Percentiles rank a stretch among this genome's conserved stretches.
These are phyloP conservation scores for Mechanitis messenoides DNA, from an alignment of 2,888 invertebrate species.

Conservation along the genomic window DNA sequence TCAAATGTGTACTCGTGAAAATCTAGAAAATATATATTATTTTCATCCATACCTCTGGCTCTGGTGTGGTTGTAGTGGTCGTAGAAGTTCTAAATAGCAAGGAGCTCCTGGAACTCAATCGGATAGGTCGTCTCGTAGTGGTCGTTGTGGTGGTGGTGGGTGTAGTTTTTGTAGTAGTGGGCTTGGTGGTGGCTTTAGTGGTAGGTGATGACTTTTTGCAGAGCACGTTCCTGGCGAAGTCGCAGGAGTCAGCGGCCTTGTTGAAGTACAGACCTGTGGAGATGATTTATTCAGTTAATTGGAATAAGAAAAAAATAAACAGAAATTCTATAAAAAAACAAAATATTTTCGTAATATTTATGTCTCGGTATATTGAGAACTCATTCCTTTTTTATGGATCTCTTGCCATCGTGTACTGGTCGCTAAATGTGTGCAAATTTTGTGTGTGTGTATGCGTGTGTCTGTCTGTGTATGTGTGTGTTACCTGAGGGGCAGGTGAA, in stretches of 20 bases:
- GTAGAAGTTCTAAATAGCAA: constrained; percentile 62
- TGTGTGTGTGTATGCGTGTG: too few species aligned
- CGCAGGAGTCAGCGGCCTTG: constrained; percentile 93
- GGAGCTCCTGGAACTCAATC: constrained; percentile 63
- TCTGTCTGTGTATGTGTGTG: background rate
- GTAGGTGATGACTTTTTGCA: constrained; percentile 81
- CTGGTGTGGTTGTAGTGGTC: constrained; percentile 58
- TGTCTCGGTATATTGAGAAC: too few species aligned
- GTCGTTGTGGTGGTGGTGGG: constrained; percentile 63
- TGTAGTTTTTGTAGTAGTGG: constrained; percentile 62
- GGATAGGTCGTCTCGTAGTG: constrained; percentile 61
- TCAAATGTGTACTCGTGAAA: too few species aligned
- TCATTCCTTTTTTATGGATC: too few species aligned
- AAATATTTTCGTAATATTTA: too few species aligned
- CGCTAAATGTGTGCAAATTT: too few species aligned
- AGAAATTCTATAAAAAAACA: too few species aligned
- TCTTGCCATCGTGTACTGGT: too few species aligned
- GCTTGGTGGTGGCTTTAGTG: constrained; percentile 62
- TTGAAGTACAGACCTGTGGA: constrained; percentile 88
- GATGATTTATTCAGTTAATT: background rate
- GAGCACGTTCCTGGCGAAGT: constrained; percentile 91
- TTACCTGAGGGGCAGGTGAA: constrained; percentile 94
- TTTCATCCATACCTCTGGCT: constrained; percentile 48
- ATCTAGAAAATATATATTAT: background rate
- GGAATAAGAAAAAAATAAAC: too few species aligned